Evolutionary conservation across 53 echinoderm and acorn worm species (phyloP), one percentile per base, ranked within the genome.

Genomic region (Mesocentrotus franciscanus): DNA sequence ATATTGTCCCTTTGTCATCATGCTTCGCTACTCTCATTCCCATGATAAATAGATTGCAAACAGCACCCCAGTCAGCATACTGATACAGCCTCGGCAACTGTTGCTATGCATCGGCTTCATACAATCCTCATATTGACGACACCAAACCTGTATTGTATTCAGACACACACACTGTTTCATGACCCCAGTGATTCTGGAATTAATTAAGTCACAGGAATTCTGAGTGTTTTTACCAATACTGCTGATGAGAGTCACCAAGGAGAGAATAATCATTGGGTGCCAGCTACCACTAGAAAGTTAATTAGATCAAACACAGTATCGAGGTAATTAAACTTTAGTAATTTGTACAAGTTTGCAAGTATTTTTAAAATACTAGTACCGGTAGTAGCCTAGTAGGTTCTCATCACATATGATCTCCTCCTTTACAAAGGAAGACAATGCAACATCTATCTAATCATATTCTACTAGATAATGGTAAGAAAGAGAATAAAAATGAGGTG

Each of bases 51-150:
- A 29, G 27, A 74, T 12, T 11, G 10, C 16, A 20, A 36, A 42
- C 22, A 33, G 42, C 8, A 14, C 33, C 20, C 33, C 16, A 81
- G 17, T 18, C 81, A 81, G 39, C 42, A 42, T 42, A 81, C 32
- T 74, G 74, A 74, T 30, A 74, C 74, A 18, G 81, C 81, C 81
- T 39, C 81, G 42, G 81, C 81, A 81, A 81, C 81, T 81, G 81
- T 81, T 81, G 81, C 81, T 81, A 81, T 81, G 81, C 20, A 27
- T 30, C 29, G 29, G 10, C 74, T 14, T 30, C 10, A 2, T 36
- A 81, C 81, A 42, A 81, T 39, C 36, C 81, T 39, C 16, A 42
- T 81, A 11, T 18, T 27, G 30, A 32, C 74, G 29, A 29, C 10
- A 74, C 32, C 74, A 74, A 13, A 74, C 27, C 11, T 0, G 2